Evolutionary conservation across 92 coral and sea anemone species (phyloP), one percentile per base, ranked within the genome.

Genomic region (Pocillopora meandrina): DNA sequence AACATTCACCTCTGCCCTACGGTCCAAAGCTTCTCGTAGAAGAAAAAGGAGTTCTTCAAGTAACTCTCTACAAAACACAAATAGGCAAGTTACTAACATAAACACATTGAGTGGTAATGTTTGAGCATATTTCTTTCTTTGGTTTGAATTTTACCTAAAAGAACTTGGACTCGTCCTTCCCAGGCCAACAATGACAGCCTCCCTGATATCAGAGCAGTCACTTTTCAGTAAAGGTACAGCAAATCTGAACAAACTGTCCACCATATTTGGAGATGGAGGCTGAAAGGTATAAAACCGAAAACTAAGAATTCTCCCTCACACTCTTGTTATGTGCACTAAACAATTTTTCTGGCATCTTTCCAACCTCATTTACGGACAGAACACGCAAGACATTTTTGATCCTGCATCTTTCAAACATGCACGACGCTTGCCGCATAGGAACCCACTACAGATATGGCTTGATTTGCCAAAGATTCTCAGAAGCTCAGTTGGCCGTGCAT

Each of bases 251-350:
- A 97, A 74, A 78, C 99, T 91, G 90, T 97, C 99, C 10, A 97
- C 97, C 93, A 93, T 92, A 74, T 91, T 86, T 55, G 99, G 99
- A 55, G 99, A 95, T 1, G 99, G 95, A 0, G 99, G 99, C 99
- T 97, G 86, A 1, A 65, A 49, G 16, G 58, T 11, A 13, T 12
- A 12, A 34, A 72, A n/a, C 10, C 17, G 21, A 34, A 16, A 12
- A 20, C 72, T 7, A 8, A 2, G 33, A 19, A 20, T 4, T 11
- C 31, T 26, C 31, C 31, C 31, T 26, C 34, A 66, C 21, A 8
- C 33, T 4, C 72, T 66, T 7, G 52, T 42, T 42, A 3, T 42
- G 52, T 42, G 52, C 0, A 5, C 52, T 42, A 42, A 42, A 3
- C 52, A 42, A 42, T 42, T 42, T 42, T 3, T 42, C 52, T 42